Base-by-base conservation (phyloP, 2,113 vertebrate genomes). In the Platysternon megacephalum region DNA sequence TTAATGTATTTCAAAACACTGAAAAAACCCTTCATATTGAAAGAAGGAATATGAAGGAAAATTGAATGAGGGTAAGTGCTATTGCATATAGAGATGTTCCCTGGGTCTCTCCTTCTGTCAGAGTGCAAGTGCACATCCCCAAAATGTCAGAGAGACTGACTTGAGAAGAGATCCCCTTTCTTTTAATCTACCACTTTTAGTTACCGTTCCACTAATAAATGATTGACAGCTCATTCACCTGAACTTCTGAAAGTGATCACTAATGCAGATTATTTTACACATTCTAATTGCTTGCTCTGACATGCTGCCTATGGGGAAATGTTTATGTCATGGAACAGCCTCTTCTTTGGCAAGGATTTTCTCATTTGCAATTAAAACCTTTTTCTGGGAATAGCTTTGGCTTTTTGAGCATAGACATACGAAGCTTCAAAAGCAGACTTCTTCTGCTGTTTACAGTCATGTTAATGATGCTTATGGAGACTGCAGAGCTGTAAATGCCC, bases 11-110 rank as follows among this genome's bases (percentile, higher is more conserved):
- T 42, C 29, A 19, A 65, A 86, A 19, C n/a, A 35, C 46, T 24
- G 11, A 85, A 79, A 79, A 49, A 55, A 80, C 22, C 0, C 1
- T 5, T 2, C n/a, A 22, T 22, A 11, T 35, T 28, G 42, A 58
- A 17, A 61, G 1, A 55, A 11, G 10, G 19, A 65, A 78, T 78
- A 29, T 78, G 74, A 46, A 46, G 74, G 5, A 46, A 46, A 78
- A 78, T 29, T 78, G 74, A 78, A 68, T 13, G 55, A 49, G 3
- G 0, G 1, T 5, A 52, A 19, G 39, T 49, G 16, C 2, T 26
- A 0, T 7, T 3, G n/a, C 3, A 0, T 1, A 0, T 1, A 2
- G 52, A 79, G 5, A 9, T 0, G 2, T 1, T 13, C 12, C 53
- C 56, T 39, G 19, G 12, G 19, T 49, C 19, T 29, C 17, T 21